Evolutionary conservation across 2,888 invertebrate species (phyloP).

Genomic region (Bibio marci): DNA sequence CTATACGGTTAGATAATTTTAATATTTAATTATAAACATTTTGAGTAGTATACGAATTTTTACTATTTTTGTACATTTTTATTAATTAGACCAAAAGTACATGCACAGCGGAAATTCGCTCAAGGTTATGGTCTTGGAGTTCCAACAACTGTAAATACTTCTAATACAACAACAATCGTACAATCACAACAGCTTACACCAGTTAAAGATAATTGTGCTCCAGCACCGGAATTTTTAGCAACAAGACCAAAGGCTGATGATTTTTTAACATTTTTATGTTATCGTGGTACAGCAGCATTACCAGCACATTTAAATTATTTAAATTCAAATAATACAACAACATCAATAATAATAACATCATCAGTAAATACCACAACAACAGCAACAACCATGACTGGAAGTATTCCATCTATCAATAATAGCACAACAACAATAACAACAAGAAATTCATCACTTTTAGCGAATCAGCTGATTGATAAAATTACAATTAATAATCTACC

Average conservation of each 20-base stretch:
- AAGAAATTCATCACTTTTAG: background rate
- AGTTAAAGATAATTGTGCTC: slow-evolving; percentile 40
- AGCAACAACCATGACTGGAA: background rate
- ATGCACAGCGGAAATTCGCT: slow-evolving; percentile 77
- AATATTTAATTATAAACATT: background rate
- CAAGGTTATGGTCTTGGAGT: slow-evolving; percentile 71
- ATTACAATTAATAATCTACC: too few species aligned
- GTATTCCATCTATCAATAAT: background rate
- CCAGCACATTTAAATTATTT: slow-evolving; percentile 59
- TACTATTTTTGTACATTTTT: background rate
- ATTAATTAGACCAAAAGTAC: slow-evolving; percentile 50
- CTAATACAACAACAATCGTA: slow-evolving; percentile 17
- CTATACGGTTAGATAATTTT: background rate
- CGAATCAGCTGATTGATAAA: background rate
- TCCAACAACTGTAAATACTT: slow-evolving; percentile 19
- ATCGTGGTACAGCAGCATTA: slow-evolving; percentile 55
- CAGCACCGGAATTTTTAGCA: slow-evolving; percentile 43
- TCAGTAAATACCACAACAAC: background rate
- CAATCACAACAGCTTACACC: slow-evolving; percentile 28
- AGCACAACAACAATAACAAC: background rate
- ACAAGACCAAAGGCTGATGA: slow-evolving; percentile 68
- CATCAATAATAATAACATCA: background rate
- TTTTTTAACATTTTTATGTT: slow-evolving; percentile 69
- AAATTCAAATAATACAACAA: slow-evolving; percentile 20
- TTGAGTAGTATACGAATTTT: background rate